Evolutionary conservation across 2,888 invertebrate species (phyloP), one percentile per base, ranked within the genome.

Genomic region (Tiliacea aurago): DNA sequence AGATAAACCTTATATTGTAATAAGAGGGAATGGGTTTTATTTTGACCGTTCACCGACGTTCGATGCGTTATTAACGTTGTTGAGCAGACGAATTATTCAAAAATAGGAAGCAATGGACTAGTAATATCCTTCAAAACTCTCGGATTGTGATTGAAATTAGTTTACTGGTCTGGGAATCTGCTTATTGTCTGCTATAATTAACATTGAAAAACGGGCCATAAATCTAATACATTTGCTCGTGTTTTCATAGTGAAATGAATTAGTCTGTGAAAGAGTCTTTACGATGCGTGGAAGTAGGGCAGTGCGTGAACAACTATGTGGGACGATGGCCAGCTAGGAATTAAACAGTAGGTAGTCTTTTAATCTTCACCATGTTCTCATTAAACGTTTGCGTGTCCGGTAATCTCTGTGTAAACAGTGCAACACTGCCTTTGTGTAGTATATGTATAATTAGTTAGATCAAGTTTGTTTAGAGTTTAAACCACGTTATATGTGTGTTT

Each of bases 351-450:
- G 55, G 66, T 74, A 76, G 55, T 76, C 73, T 84, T 82, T 76
- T 80, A 84, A 84, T 86, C 84, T 81, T 68, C 67, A 66, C 75
- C 61, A 74, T 81, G 81, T 84, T 75, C 80, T 76, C 74, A 81
- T 82, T 84, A 69, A 28, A 71, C 65, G 78, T 80, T 80, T 79
- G 83, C 83, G 76, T 76, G 79, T 69, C 69, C 72, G 64, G 74
- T 82, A 78, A 85, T 86, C 76, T 75, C 23, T 45, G 68, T n/a
- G 62, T 76, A 84, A 76, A 84, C 82, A 75, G 62, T 67, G 73
- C 70, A 84, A 74, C 78, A 51, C 51, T 61, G 81, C 76, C 71
- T 81, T 75, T 80, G 64, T 78, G 56, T 47, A 53, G 70, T n/a
- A 59, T 28, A 28, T 28, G 28, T 28, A 28, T 70, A 56, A 65